phyloP scores from a whole-genome alignment of 2,797 vertebrate species.

The Pangasius djambal region DNA sequence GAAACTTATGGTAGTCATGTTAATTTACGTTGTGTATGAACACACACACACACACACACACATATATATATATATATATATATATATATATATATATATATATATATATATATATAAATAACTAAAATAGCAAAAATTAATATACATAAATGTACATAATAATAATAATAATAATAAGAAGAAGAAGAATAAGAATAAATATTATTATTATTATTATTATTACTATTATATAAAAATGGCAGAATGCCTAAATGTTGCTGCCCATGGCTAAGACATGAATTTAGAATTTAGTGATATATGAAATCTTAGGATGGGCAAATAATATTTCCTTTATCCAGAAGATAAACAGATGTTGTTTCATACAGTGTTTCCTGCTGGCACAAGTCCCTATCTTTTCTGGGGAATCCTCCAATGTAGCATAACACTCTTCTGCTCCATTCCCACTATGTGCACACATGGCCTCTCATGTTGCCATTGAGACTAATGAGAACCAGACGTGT shows the following conservation, averaged over 20 bases:
- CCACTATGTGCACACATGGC: constrained; percentile 70
- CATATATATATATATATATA: too few relatives aligned
- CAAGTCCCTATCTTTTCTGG: constrained; percentile 48
- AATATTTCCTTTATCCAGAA: background rate
- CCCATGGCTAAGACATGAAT: background rate
- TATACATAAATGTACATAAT: too few relatives aligned
- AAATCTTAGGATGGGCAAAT: background rate
- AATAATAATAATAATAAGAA: too few relatives aligned
- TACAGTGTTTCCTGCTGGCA: constrained; percentile 28
- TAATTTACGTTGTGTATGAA: too few relatives aligned
- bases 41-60: too few relatives aligned
- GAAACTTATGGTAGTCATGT: background rate
- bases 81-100: too few relatives aligned
- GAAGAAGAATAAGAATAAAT: too few relatives aligned
- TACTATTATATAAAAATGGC: too few relatives aligned
- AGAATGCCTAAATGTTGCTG: background rate
- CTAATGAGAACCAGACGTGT: constrained; percentile 81
- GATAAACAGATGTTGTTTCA: constrained; percentile 61
- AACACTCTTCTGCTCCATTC: constrained; percentile 58
- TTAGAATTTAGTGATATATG: background rate
- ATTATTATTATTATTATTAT: too few relatives aligned
- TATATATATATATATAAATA: too few relatives aligned
- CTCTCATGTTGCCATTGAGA: constrained; percentile 71
- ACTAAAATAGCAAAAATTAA: too few relatives aligned
- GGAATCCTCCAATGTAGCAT: constrained; percentile 61